Conservation (phyloP, 2,113 vertebrate species). For the Nerophis lumbriciformis region DNA sequence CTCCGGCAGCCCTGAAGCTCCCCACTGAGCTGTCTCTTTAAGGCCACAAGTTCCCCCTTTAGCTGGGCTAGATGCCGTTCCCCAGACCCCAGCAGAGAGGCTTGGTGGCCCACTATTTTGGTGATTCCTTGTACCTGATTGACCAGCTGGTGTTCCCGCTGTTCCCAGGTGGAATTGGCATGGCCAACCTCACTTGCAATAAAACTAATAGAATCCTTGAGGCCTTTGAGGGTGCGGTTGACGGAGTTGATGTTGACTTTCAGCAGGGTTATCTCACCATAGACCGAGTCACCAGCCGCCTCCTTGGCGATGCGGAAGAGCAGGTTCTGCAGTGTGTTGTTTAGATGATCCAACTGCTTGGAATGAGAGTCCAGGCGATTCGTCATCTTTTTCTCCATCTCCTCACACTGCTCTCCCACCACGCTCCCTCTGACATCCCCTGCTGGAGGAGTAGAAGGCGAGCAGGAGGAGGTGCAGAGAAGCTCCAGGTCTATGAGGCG, state of each 20-base stretch:
- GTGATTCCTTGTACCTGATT: conserved; percentile 87
- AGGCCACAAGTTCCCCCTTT: conserved; percentile 80
- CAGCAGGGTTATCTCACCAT: conserved; percentile 92
- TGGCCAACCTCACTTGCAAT: conserved; percentile 80
- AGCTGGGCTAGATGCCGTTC: conserved; percentile 84
- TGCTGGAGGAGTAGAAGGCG: conserved; percentile 60
- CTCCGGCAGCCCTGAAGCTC: conserved; percentile 84
- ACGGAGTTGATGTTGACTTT: conserved; percentile 93
- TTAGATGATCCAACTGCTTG: conserved; percentile 75
- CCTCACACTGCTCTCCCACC: conserved; percentile 77
- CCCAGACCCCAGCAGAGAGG: conserved; percentile 80
- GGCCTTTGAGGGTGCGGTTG: conserved; percentile 89
- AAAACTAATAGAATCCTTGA: conserved; percentile 86
- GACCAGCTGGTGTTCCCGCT: conserved; percentile 80
- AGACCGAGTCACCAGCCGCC: conserved; percentile 70
- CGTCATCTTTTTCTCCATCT: conserved; percentile 77
- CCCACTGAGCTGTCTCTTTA: conserved; percentile 76
- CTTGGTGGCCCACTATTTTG: conserved; percentile 81
- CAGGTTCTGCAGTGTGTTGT: conserved; percentile 81
- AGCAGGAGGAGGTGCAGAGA: conserved; percentile 81
- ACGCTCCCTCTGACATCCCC: conserved; percentile 59
- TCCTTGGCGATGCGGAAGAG: conserved; percentile 77
- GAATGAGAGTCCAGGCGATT: conserved; percentile 77
- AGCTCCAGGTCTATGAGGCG: conserved; percentile 80
- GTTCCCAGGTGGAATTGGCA: conserved; percentile 80